These are phyloP conservation scores for Drosophila sturtevanti DNA, from an alignment of 1,140 invertebrate genomes.

Conservation along the genomic window DNA sequence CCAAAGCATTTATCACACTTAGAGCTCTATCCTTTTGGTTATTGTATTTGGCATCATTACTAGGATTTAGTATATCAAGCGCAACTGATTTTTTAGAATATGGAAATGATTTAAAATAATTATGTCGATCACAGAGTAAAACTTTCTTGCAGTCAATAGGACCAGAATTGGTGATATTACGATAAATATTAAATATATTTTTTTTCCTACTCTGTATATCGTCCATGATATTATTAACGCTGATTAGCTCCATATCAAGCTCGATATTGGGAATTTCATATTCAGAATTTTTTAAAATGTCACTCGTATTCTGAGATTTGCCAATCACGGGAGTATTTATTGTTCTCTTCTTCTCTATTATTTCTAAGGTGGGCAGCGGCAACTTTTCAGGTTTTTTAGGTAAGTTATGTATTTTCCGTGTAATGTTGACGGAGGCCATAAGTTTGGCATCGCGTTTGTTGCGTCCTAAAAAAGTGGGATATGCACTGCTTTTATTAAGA, in stretches of 20 bases:
- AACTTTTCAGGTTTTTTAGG: too few relatives aligned
- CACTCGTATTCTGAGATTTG: too few relatives aligned
- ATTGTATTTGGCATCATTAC: slow-evolving; percentile 4
- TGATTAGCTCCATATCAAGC: slow-evolving; percentile 39
- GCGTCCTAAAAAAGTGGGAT: neutral
- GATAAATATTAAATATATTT: slow-evolving; percentile 65
- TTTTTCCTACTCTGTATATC: slow-evolving; percentile 54
- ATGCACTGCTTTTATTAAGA: neutral
- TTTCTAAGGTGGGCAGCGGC: neutral
- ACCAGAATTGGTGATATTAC: slow-evolving; percentile 58
- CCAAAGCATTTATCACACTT: slow-evolving; percentile 42
- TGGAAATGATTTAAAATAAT: slow-evolving; percentile 70
- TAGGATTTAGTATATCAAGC: slow-evolving; percentile 21
- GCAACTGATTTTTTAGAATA: slow-evolving; percentile 47
- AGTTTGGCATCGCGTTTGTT: neutral
- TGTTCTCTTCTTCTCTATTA: neutral
- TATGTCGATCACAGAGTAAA: slow-evolving; percentile 65
- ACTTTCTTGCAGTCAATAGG: slow-evolving; percentile 24
- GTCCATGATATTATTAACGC: slow-evolving; percentile 22
- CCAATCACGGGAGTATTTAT: too few relatives aligned
- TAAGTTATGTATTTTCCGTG: too few relatives aligned
- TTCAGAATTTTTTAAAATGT: neutral
- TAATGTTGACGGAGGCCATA: neutral
- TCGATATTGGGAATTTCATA: neutral
- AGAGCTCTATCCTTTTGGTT: slow-evolving; percentile 15